Conservation (phyloP, 64 coral and sea anemone species). For the Montipora efflorescens region DNA sequence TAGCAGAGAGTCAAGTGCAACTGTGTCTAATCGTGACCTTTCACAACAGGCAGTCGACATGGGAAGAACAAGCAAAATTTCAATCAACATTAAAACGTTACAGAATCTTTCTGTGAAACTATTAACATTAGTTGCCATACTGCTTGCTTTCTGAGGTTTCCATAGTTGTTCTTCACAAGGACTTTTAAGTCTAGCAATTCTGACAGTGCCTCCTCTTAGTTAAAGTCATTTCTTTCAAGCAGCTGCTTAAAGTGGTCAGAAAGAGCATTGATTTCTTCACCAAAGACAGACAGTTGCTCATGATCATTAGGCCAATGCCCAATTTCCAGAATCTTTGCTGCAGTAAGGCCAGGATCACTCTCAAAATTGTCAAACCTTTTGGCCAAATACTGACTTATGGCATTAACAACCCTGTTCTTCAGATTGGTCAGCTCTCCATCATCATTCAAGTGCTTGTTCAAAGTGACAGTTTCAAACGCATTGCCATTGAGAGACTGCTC, state of each 20-base stretch:
- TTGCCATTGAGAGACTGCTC: too few relatives aligned
- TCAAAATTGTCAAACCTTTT: slow-evolving; percentile 60
- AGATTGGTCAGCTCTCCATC: slow-evolving; percentile 14
- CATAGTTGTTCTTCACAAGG: slow-evolving; percentile 36
- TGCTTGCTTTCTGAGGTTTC: slow-evolving; percentile 33
- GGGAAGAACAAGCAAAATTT: slow-evolving; percentile 53
- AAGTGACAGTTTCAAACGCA: too few relatives aligned
- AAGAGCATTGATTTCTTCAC: slow-evolving; percentile 46
- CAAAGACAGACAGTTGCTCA: slow-evolving; percentile 42
- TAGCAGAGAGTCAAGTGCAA: slow-evolving; percentile 40
- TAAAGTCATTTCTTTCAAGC: slow-evolving; percentile 19
- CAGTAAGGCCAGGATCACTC: slow-evolving; percentile 42
- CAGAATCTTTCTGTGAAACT: slow-evolving; percentile 9
- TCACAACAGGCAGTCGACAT: slow-evolving; percentile 53
- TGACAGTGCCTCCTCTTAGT: slow-evolving; percentile 20
- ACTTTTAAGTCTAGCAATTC: slow-evolving; percentile 54
- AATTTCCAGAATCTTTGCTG: slow-evolving; percentile 34
- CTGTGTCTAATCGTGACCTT: slow-evolving; percentile 39
- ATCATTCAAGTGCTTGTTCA: too few relatives aligned
- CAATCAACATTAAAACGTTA: slow-evolving; percentile 53
- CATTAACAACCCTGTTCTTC: slow-evolving; percentile 60
- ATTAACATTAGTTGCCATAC: slow-evolving; percentile 35
- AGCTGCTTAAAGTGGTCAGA: slow-evolving; percentile 57
- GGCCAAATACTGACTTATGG: slow-evolving; percentile 44
- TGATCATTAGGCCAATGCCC: slow-evolving; percentile 41